Evolutionary conservation across 2,888 invertebrate species (phyloP).

Genomic region (Acanthacorydalis orientalis): DNA sequence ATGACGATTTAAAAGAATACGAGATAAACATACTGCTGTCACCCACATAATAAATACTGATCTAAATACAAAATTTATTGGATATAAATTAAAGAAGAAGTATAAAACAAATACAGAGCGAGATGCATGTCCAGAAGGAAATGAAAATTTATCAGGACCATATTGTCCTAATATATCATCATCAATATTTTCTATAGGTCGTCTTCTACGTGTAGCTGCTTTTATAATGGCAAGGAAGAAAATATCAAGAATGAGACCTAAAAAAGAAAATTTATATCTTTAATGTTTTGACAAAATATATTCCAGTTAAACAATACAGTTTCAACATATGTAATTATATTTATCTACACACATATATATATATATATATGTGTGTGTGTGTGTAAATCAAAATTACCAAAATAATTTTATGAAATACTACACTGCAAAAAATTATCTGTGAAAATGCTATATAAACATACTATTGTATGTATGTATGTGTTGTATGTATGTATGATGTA

Average conservation of each 20-base stretch:
- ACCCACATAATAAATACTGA: conserved; percentile 61
- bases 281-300: too few species aligned
- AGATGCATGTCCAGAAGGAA: conserved; percentile 91
- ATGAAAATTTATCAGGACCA: conserved; percentile 79
- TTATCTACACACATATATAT: too few species aligned
- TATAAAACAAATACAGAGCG: conserved; percentile 59
- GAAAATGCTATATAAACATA: too few species aligned
- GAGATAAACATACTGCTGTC: conserved; percentile 52
- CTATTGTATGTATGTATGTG: too few species aligned
- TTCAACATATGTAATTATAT: too few species aligned
- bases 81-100: conserved; percentile 50
- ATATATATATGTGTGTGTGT: too few species aligned
- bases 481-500: too few species aligned
- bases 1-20: conserved; percentile 72
- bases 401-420: too few species aligned
- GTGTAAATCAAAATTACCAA: too few species aligned
- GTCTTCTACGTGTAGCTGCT: conserved; percentile 55
- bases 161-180: conserved; percentile 48
- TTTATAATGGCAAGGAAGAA: conserved; percentile 60
- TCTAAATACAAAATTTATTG: conserved; percentile 39
- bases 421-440: too few species aligned
- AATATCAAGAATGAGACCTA: conserved; percentile 68
- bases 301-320: too few species aligned
- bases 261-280: too few species aligned
- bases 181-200: conserved; percentile 47